A percentile compares a stretch with the other conserved stretches of the same genome.
phyloP scores from a whole-genome alignment of 2,113 vertebrate genomes.

The Lates calcarifer region DNA sequence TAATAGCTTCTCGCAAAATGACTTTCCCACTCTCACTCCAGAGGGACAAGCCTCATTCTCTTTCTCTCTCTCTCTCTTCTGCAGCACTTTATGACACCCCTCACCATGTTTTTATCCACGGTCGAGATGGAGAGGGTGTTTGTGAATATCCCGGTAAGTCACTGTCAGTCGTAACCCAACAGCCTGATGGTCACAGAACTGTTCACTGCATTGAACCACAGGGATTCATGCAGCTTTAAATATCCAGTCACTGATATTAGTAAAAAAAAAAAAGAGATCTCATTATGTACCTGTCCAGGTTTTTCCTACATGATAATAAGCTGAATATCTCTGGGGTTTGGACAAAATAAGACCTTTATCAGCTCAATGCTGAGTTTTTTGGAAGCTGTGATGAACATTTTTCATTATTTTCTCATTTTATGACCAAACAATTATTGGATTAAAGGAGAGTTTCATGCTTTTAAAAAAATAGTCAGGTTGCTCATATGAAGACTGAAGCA shows the following conservation, averaged over 20 bases:
- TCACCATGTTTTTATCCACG: constrained; percentile 90
- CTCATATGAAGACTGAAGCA: not conserved
- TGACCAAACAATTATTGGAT: not conserved
- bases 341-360: too few relatives aligned
- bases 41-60: constrained; percentile 46
- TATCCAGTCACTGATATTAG: not conserved
- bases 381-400: not conserved
- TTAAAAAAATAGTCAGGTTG: too few relatives aligned
- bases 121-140: constrained; percentile 92
- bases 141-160: constrained; percentile 96
- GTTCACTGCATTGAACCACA: too few relatives aligned
- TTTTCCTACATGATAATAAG: not conserved
- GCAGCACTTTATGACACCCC: constrained; percentile 95
- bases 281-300: too few relatives aligned
- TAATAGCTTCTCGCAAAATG: constrained; percentile 64
- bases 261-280: too few relatives aligned
- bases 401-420: not conserved
- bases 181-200: not conserved
- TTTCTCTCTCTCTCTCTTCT: constrained; percentile 62
- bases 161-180: not conserved
- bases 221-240: not conserved
- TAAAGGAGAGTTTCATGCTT: not conserved
- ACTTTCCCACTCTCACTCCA: constrained; percentile 55
- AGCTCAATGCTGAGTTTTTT: too few relatives aligned
- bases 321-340: not conserved